Conservation (phyloP, 2,888 invertebrate genomes). For the Limenitis camilla region DNA sequence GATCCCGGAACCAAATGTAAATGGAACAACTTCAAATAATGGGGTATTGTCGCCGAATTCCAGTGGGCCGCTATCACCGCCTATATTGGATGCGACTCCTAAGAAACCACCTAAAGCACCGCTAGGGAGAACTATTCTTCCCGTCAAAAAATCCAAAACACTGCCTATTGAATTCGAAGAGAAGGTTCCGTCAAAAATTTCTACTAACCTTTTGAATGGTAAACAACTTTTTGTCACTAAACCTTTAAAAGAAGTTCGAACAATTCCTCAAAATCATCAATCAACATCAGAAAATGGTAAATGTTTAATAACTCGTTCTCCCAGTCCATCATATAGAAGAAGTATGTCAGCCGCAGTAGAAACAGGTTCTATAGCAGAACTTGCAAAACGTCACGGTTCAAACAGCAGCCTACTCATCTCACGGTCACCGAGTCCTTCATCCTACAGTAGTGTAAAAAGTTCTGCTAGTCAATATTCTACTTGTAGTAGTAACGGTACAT, state of each 20-base stretch:
- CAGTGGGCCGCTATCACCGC: slow-evolving; percentile 58
- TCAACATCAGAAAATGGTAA: slow-evolving; percentile 41
- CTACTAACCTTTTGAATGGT: slow-evolving; percentile 46
- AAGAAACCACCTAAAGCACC: slow-evolving; percentile 66
- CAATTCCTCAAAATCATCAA: slow-evolving; percentile 37
- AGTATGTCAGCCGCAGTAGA: slow-evolving; percentile 61
- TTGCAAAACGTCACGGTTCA: slow-evolving; percentile 59
- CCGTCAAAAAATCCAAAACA: slow-evolving; percentile 64
- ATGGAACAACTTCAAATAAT: slow-evolving; percentile 27
- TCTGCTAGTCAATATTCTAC: slow-evolving; percentile 64
- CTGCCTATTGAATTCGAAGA: slow-evolving; percentile 65
- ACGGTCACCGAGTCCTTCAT: slow-evolving; percentile 75
- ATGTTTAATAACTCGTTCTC: slow-evolving; percentile 46
- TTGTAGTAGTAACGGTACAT: slow-evolving; percentile 65
- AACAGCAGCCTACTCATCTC: slow-evolving; percentile 51
- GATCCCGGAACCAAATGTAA: slow-evolving; percentile 50
- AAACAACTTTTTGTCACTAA: slow-evolving; percentile 60
- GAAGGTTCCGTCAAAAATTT: slow-evolving; percentile 47
- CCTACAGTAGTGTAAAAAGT: slow-evolving; percentile 55
- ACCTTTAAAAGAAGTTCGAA: slow-evolving; percentile 61
- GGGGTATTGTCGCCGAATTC: slow-evolving; percentile 42
- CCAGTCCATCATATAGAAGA: slow-evolving; percentile 57
- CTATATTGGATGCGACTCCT: slow-evolving; percentile 56
- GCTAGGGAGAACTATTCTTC: slow-evolving; percentile 50
- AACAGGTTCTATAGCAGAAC: slow-evolving; percentile 67